Evolutionary conservation across 2,113 vertebrate genomes (phyloP).

Genomic region (Gorsachius goisagi): DNA sequence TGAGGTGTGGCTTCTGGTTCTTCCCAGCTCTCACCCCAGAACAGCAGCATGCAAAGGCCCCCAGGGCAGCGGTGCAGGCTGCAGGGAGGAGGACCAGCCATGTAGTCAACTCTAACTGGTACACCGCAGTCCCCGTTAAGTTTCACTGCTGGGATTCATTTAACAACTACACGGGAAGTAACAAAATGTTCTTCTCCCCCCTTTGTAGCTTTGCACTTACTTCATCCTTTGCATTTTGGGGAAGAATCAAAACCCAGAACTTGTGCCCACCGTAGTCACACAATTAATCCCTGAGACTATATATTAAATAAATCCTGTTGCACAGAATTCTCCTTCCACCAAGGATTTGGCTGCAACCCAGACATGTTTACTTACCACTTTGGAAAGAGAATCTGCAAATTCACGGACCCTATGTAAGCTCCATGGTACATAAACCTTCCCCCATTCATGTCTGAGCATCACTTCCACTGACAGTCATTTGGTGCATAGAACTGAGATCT

Average conservation of each 20-base stretch:
- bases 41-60: neutral
- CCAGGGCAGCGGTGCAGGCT: neutral
- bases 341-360: neutral
- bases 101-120: neutral
- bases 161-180: neutral
- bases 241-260: neutral
- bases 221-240: neutral
- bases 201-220: neutral
- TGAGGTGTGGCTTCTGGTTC: neutral
- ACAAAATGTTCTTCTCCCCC: neutral
- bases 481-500: neutral
- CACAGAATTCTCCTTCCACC: neutral
- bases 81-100: no score
- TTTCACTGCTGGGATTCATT: neutral
- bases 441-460: neutral
- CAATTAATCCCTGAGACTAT: neutral
- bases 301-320: neutral
- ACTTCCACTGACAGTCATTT: neutral
- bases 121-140: rapidly evolving
- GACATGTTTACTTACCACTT: neutral
- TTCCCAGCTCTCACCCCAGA: neutral
- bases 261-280: neutral
- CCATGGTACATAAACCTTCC: neutral
- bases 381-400: neutral
- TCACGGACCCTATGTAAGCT: neutral